Percentiles rank a stretch among this genome's conserved stretches.
Conservation (phyloP, 2,113 vertebrate genomes). For the Cepphus grylle region DNA sequence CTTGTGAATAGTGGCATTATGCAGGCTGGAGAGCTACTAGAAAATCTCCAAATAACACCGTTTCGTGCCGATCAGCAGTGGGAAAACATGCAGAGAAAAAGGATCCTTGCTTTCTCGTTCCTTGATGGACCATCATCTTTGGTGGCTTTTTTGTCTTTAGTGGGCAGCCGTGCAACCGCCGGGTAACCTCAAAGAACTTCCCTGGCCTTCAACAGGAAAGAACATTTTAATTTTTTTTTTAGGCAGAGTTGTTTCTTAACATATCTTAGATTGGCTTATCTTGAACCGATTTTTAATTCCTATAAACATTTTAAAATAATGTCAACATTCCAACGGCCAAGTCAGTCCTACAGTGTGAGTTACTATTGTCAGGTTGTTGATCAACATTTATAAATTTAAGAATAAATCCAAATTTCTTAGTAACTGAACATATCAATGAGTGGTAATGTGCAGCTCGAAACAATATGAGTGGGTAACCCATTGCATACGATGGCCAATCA, state of each 20-base stretch:
- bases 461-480: neutral
- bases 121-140: neutral
- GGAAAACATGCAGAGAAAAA: neutral
- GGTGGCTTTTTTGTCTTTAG: neutral
- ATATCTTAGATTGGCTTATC: neutral
- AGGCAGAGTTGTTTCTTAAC: neutral
- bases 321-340: neutral
- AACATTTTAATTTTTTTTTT: neutral
- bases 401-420: neutral
- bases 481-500: neutral
- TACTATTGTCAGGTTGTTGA: neutral
- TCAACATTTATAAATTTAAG: neutral
- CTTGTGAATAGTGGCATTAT: neutral
- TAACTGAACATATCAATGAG: neutral
- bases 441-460: neutral
- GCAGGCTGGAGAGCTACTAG: neutral
- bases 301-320: neutral
- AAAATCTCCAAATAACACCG: neutral
- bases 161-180: neutral
- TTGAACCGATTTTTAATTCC: neutral
- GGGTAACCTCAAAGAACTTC: neutral
- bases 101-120: rapidly evolving
- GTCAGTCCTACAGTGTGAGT: neutral
- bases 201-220: neutral
- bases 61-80: neutral